Evolutionary conservation across 1,140 invertebrate species (phyloP).

Genomic region (Drusus annulatus): DNA sequence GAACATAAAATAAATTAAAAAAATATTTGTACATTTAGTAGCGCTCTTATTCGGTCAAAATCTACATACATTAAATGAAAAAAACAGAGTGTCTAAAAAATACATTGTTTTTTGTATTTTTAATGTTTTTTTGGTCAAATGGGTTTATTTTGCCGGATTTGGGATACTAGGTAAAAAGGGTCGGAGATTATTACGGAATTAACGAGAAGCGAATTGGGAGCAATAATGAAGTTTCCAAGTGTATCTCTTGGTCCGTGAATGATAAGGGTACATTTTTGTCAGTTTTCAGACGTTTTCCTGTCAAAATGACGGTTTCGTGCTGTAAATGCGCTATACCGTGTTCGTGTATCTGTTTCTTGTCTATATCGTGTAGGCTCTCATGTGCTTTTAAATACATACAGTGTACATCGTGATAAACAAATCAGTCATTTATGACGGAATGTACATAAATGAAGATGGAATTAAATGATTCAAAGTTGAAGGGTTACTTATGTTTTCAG

Average conservation of each 20-base stretch:
- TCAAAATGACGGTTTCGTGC: constrained; percentile 18
- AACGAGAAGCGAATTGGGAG: constrained; percentile 27
- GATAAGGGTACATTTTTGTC: constrained; percentile 33
- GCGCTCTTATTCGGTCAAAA: no score
- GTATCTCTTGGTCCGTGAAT: constrained; percentile 20
- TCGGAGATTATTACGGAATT: constrained; percentile 27
- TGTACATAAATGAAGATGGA: constrained; percentile 15
- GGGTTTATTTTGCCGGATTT: no score
- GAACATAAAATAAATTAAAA: no score
- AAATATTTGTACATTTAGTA: no score
- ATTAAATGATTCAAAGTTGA: neutral
- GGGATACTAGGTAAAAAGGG: neutral
- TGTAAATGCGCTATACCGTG: no score
- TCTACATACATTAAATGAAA: no score
- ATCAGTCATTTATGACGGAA: neutral
- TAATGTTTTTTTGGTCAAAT: no score
- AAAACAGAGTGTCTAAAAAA: no score
- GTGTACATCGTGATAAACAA: constrained; percentile 2
- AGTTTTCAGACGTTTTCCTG: constrained; percentile 24
- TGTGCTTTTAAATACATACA: neutral
- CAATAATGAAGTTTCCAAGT: constrained; percentile 36
- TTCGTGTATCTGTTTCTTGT: no score
- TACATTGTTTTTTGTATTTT: no score
- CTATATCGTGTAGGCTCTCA: no score
- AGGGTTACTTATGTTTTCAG: no score